These are phyloP conservation scores for Oreochromis grahami DNA, from an alignment of 2,797 vertebrate species.

Conservation along the genomic window DNA sequence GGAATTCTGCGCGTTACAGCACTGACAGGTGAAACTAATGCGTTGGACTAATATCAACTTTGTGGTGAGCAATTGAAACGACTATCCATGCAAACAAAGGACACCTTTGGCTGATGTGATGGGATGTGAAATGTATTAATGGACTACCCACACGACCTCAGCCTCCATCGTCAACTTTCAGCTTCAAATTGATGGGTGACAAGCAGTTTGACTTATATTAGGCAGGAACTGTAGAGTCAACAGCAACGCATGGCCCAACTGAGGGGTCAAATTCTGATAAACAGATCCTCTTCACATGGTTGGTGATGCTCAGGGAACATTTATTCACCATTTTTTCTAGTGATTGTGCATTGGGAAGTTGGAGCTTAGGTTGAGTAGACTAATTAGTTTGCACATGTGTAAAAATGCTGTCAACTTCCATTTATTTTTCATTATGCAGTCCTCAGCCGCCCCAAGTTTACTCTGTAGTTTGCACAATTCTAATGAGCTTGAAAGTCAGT, in stretches of 20 bases:
- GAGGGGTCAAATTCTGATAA: background rate
- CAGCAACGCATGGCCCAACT: background rate
- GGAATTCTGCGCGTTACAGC: background rate
- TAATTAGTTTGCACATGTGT: background rate
- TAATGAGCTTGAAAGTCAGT: background rate
- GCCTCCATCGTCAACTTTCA: background rate
- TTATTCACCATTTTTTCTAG: background rate
- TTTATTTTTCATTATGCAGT: background rate
- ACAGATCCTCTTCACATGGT: background rate
- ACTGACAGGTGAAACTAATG: background rate
- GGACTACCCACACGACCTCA: background rate
- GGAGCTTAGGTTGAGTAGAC: background rate
- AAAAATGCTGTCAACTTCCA: background rate
- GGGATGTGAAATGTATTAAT: background rate
- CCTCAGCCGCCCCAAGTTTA: background rate
- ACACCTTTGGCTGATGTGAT: background rate
- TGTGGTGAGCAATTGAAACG: background rate
- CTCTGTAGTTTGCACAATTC: background rate
- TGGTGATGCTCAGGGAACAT: background rate
- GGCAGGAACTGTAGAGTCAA: background rate
- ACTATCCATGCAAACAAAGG: background rate
- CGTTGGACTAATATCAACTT: background rate
- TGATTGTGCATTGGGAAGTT: background rate
- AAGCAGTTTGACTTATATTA: background rate
- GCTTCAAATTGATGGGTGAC: background rate